phyloP scores from a whole-genome alignment of 37 sponge, comb jelly and placozoan genomes.

The Spongilla lacustris region DNA sequence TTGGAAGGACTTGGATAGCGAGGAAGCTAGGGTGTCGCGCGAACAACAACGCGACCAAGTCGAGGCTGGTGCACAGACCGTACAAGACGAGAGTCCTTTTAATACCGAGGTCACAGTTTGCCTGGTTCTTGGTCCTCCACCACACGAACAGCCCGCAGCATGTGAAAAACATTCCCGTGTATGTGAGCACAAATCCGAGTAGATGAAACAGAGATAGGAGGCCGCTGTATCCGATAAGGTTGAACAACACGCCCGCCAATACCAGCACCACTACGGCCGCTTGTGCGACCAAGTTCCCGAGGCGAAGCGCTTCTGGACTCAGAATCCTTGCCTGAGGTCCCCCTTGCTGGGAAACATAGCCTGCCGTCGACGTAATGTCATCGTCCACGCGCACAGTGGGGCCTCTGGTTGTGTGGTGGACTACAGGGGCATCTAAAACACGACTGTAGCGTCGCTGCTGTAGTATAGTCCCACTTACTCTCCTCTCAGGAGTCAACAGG shows the following conservation, averaged over 20 bases:
- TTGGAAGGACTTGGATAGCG: not conserved
- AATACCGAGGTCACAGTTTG: not conserved
- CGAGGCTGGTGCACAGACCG: not conserved
- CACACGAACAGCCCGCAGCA: slow-evolving; percentile 36
- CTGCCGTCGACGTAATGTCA: not conserved
- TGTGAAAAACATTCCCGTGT: slow-evolving; percentile 5
- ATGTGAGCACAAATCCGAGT: slow-evolving; percentile 44
- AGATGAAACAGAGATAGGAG: slow-evolving; percentile 24
- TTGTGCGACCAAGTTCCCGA: slow-evolving; percentile 25
- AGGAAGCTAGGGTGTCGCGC: not conserved
- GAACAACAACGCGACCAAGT: slow-evolving; percentile 10
- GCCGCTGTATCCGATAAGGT: not conserved
- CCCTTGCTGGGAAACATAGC: not conserved
- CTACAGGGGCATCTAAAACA: slow-evolving; percentile 25
- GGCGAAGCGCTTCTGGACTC: not conserved
- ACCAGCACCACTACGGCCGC: not conserved
- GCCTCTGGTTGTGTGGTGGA: slow-evolving; percentile 27
- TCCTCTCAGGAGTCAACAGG: slow-evolving; percentile 14
- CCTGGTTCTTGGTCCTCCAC: slow-evolving; percentile 24
- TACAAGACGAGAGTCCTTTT: slow-evolving; percentile 9
- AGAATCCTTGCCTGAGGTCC: not conserved
- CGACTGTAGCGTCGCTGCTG: slow-evolving; percentile 33
- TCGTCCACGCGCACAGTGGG: slow-evolving; percentile 10
- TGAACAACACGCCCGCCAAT: not conserved
- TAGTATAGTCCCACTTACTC: not conserved